Conservation (phyloP, 2,888 invertebrate species). For the Lycocerus yunnanus region DNA sequence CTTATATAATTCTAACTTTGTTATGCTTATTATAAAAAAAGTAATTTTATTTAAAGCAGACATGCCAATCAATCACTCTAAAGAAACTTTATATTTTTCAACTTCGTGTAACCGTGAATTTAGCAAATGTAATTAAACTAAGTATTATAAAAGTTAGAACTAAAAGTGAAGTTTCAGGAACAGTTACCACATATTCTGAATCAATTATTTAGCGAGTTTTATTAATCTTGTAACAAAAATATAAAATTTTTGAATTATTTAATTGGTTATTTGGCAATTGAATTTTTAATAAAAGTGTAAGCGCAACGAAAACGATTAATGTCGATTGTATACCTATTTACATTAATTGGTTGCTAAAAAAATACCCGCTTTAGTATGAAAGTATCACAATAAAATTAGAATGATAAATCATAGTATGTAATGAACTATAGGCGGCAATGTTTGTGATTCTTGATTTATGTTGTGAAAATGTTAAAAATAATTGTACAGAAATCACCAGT, state of each 20-base stretch:
- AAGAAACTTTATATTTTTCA: background rate
- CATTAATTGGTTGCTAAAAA: background rate
- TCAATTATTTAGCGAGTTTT: background rate
- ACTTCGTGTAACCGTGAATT: background rate
- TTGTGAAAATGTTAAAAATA: background rate
- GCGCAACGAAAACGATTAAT: too few relatives aligned
- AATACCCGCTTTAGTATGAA: background rate
- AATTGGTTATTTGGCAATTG: too few relatives aligned
- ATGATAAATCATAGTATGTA: background rate
- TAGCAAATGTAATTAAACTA: background rate
- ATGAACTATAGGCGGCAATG: background rate
- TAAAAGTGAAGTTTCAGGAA: background rate
- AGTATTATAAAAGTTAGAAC: background rate
- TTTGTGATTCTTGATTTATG: background rate
- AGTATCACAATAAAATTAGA: background rate
- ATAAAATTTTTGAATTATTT: background rate
- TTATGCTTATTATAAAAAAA: background rate
- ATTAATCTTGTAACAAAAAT: background rate
- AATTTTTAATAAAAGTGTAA: too few relatives aligned
- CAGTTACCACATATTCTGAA: background rate
- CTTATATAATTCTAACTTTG: background rate
- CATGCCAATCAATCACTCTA: background rate
- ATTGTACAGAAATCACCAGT: background rate
- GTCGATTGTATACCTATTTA: background rate
- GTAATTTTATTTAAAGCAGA: background rate